Percentiles rank a stretch among this genome's conserved stretches.
Evolutionary conservation across 2,113 vertebrate species (phyloP).

Genomic region (Leucosticte australis): DNA sequence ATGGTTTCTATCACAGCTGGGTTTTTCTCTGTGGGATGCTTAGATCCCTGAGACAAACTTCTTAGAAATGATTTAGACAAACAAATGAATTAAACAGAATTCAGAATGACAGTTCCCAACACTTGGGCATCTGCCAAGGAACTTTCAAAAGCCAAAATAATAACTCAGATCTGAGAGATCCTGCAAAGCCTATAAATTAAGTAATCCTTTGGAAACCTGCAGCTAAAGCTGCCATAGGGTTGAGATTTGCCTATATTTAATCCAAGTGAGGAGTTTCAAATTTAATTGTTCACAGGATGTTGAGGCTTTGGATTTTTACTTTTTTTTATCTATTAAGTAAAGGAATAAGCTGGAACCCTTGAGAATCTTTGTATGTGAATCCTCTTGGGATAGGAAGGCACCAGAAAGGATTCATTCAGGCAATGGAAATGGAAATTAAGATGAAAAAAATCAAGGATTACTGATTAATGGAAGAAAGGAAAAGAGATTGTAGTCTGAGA

Average conservation of each 20-base stretch:
- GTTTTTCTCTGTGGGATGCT: slow-evolving; percentile 10
- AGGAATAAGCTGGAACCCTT: neutral
- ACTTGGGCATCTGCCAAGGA: slow-evolving; percentile 25
- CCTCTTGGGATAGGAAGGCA: neutral
- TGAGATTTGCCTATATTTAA: slow-evolving; percentile 26
- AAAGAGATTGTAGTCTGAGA: neutral
- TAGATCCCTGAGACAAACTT: neutral
- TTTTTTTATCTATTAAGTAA: neutral
- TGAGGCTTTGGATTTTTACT: neutral
- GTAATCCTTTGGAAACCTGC: slow-evolving; percentile 42
- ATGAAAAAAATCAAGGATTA: neutral
- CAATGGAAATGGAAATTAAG: neutral
- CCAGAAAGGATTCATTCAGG: neutral
- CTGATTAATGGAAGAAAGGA: neutral
- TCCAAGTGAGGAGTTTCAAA: slow-evolving; percentile 25
- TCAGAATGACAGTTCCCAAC: slow-evolving; percentile 11
- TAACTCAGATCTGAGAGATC: slow-evolving; percentile 29
- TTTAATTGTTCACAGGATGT: slow-evolving; percentile 14
- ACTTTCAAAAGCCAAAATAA: slow-evolving; percentile 49
- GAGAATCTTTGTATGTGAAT: neutral
- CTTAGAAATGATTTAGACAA: slow-evolving; percentile 43
- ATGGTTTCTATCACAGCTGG: slow-evolving; percentile 25
- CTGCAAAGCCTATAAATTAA: slow-evolving; percentile 46
- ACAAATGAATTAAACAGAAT: slow-evolving; percentile 29
- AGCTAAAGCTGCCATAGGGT: neutral